These are phyloP conservation scores for Chironomus tepperi DNA, from an alignment of 1,140 invertebrate species.

Conservation along the genomic window DNA sequence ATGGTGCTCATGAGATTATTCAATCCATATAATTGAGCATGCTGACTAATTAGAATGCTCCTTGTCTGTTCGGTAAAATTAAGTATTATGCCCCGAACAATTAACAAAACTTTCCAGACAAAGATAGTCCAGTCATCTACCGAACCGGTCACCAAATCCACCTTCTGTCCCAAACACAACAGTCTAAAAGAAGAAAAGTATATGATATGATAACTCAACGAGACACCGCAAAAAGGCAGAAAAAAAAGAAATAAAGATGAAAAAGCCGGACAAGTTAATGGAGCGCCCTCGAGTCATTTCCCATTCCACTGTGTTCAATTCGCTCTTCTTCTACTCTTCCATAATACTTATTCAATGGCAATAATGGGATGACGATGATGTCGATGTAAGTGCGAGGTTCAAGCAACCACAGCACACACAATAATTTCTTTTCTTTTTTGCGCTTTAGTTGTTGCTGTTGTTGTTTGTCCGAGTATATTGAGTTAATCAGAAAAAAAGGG, in stretches of 20 bases:
- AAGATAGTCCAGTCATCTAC: too few relatives aligned
- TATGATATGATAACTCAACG: conserved; percentile 22
- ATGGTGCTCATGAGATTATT: too few relatives aligned
- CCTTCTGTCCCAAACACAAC: too few relatives aligned
- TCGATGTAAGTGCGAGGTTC: conserved; percentile 13
- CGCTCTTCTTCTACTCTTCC: neutral
- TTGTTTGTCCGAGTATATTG: neutral
- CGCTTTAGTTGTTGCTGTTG: neutral
- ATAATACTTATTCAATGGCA: neutral
- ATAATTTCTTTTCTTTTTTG: neutral
- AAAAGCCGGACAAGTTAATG: conserved; percentile 19
- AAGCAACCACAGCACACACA: neutral
- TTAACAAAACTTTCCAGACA: too few relatives aligned
- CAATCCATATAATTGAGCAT: too few relatives aligned
- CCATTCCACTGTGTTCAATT: neutral
- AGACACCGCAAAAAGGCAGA: conserved; percentile 3
- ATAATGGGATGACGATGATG: neutral
- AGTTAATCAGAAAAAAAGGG: neutral
- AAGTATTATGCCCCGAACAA: too few relatives aligned
- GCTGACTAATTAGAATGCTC: too few relatives aligned
- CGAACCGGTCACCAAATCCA: too few relatives aligned
- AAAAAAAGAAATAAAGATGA: neutral
- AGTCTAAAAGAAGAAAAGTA: neutral
- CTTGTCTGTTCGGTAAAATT: too few relatives aligned
- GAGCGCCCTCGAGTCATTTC: conserved; percentile 19